Evolutionary conservation across 37 sponge, comb jelly and placozoan species (phyloP), one percentile per base, ranked within the genome.

Genomic region (Ephydatia muelleri): DNA sequence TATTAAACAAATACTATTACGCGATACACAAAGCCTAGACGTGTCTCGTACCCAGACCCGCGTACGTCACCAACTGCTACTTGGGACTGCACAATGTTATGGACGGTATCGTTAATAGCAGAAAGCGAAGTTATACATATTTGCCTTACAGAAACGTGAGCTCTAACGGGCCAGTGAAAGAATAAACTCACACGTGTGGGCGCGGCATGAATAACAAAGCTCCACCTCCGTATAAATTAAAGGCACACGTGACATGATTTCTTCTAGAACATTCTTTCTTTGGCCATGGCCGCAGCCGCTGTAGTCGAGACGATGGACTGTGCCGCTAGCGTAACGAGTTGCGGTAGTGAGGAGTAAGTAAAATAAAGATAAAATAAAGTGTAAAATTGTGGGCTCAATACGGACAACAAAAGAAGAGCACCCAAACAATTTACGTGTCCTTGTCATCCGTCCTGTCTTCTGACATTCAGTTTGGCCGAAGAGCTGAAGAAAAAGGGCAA

Each of bases 401-500:
- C 6, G 8, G 47, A 8, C 8, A 11, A 57, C 19, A 19, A 57
- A 57, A 21, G 57, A 57, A 57, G 14, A 16, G 16, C n/a, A n/a
- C n/a, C n/a, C n/a, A 21, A 13, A 57, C 19, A 57, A 57, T 14
- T 57, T 57, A 21, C 19, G 57, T 57, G 16, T 57, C 16, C 1
- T 57, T 1, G 0, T 57, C 0, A 57, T 16, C 72, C 32, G 72
- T 28, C 72, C 70, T 33, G 29, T 33, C 31, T 49, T 31, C 69
- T 48, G 25, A 37, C 23, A 34, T 29, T 70, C 49, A 91, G 91
- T 67, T 31, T 78, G 76, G 97, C 93, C 8, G 93, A 93, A 49
- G 78, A 89, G 30, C 38, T 32, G 33, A 96, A 92, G 78, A 68
- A 67, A 19, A 37, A 80, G 43, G 99, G 99, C 28, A 96, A 96